Conservation (phyloP, 2,113 vertebrate species). For the Gallinago media region DNA sequence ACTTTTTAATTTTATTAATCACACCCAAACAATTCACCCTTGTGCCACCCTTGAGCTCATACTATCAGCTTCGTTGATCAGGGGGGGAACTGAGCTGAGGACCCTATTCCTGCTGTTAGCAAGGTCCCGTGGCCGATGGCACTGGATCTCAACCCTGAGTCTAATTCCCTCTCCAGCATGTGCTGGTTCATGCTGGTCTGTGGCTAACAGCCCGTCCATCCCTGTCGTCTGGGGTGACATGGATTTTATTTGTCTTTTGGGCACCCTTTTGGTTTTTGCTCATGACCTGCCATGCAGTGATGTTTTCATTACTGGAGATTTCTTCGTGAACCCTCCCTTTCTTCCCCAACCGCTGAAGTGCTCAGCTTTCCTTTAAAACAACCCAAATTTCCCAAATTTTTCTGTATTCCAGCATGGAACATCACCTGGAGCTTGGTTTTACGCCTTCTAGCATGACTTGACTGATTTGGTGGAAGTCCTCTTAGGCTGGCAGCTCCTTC, state of each 20-base stretch:
- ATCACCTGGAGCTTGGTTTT: constrained; percentile 10
- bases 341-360: background rate
- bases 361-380: background rate
- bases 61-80: accelerated
- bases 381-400: background rate
- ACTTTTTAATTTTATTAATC: background rate
- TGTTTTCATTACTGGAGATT: background rate
- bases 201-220: background rate
- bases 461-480: background rate
- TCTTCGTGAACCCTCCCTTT: background rate
- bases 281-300: background rate
- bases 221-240: background rate
- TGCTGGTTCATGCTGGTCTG: background rate
- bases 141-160: background rate
- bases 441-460: background rate
- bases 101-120: accelerated
- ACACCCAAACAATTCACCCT: background rate
- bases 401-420: background rate
- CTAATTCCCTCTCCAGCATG: accelerated
- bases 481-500: background rate
- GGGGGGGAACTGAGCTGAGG: background rate
- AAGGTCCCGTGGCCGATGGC: accelerated
- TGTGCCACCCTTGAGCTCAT: accelerated
- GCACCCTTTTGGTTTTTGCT: background rate
- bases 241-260: background rate